Evolutionary conservation across 2,888 invertebrate species (phyloP).

Genomic region (Trisateles emortualis): DNA sequence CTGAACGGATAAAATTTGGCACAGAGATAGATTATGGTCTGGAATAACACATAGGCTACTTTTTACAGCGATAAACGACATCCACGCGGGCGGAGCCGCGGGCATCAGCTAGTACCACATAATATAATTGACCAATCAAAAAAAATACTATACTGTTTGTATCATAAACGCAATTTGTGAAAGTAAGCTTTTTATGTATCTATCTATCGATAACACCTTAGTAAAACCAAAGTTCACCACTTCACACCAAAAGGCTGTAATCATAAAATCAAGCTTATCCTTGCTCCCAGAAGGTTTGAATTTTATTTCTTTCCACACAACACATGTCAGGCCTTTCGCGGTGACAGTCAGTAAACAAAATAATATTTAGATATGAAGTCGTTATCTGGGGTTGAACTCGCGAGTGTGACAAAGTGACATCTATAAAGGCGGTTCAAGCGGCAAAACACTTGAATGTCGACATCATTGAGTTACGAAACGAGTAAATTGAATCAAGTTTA

Average conservation of each 20-base stretch:
- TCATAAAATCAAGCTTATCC: constrained; percentile 1
- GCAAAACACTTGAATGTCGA: constrained; percentile 72
- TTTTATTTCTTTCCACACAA: constrained; percentile 14
- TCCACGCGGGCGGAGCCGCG: no score
- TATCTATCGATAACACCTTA: no score
- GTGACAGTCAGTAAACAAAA: constrained; percentile 54
- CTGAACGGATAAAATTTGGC: no score
- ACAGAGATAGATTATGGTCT: no score
- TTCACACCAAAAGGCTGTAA: background rate
- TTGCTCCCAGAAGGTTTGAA: background rate
- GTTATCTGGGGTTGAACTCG: constrained; percentile 69
- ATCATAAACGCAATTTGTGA: no score
- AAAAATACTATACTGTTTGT: no score
- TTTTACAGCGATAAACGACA: no score
- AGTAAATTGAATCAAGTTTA: constrained; percentile 40
- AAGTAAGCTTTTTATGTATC: no score
- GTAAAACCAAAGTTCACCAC: background rate
- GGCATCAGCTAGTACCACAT: no score
- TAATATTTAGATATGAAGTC: constrained; percentile 66
- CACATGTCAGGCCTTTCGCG: constrained; percentile 30
- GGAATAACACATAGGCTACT: no score
- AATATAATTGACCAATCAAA: no score
- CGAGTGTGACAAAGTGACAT: constrained; percentile 77
- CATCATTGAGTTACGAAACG: constrained; percentile 61
- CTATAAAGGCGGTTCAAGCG: constrained; percentile 74